phyloP scores from a whole-genome alignment of 2,113 vertebrate species.

The Alces alces region DNA sequence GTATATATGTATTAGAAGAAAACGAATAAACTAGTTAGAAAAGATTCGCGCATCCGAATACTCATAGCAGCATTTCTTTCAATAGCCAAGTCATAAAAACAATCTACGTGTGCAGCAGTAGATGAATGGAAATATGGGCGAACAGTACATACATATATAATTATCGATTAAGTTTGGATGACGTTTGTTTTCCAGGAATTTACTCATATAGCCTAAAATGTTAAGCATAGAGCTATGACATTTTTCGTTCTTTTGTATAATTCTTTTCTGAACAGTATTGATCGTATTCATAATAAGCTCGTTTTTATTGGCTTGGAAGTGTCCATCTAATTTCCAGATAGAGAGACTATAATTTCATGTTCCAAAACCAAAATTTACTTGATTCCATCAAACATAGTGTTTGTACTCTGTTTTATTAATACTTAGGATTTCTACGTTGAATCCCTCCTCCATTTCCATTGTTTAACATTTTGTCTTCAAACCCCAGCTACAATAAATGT shows the following conservation, averaged over 20 bases:
- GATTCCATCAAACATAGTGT: not conserved
- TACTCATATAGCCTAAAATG: not conserved
- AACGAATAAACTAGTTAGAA: not conserved
- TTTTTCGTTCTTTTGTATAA: not conserved
- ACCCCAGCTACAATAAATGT: not conserved
- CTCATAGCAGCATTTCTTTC: not conserved
- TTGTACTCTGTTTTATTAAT: not conserved
- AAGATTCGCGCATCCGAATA: accelerated
- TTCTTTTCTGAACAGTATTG: not conserved
- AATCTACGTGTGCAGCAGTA: not conserved
- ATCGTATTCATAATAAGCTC: not conserved
- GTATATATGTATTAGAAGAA: not conserved
- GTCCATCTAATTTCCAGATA: not conserved
- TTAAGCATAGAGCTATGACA: not conserved
- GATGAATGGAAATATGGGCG: not conserved
- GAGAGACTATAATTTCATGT: not conserved
- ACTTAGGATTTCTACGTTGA: not conserved
- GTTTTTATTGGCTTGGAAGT: not conserved
- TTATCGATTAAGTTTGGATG: not conserved
- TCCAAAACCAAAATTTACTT: not conserved
- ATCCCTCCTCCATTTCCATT: not conserved
- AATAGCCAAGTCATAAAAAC: not conserved
- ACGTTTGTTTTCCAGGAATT: not conserved
- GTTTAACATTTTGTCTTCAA: not conserved
- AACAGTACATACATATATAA: not conserved